A percentile compares a stretch with the other conserved stretches of the same genome.
Conservation (phyloP, 2,113 vertebrate genomes). For the Rhinichthys klamathensis region DNA sequence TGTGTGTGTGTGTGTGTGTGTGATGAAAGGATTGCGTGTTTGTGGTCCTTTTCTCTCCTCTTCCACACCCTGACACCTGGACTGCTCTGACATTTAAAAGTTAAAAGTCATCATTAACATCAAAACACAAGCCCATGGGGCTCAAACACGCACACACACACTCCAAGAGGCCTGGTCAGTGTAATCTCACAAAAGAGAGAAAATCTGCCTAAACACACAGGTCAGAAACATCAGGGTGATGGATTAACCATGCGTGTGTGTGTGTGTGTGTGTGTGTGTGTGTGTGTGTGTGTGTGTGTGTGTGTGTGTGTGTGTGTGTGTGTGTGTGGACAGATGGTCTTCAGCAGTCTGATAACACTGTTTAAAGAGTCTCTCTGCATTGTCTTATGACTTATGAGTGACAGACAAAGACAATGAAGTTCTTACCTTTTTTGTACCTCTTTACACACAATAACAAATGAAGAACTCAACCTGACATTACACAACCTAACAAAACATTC, state of each 20-base stretch:
- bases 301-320: conserved; percentile 22
- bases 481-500: neutral
- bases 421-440: neutral
- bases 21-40: neutral
- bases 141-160: neutral
- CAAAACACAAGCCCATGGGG: conserved; percentile 59
- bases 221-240: conserved; percentile 24
- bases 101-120: conserved; percentile 74
- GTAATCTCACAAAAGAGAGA: conserved; percentile 58
- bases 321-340: conserved; percentile 35
- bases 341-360: conserved; percentile 7
- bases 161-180: conserved; percentile 45
- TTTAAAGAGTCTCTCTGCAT: conserved; percentile 32
- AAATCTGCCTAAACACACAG: conserved; percentile 42
- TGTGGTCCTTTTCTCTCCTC: conserved; percentile 44
- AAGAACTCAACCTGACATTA: neutral
- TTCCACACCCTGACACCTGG: conserved; percentile 48
- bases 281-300: conserved; percentile 23
- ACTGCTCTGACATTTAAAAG: conserved; percentile 74
- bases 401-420: conserved; percentile 33
- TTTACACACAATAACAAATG: neutral
- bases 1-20: neutral
- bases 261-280: neutral
- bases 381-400: conserved; percentile 18
- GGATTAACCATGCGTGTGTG: conserved; percentile 19